Evolutionary conservation across 2,888 invertebrate genomes (phyloP).

Genomic region (Archaeoteleia sp.): DNA sequence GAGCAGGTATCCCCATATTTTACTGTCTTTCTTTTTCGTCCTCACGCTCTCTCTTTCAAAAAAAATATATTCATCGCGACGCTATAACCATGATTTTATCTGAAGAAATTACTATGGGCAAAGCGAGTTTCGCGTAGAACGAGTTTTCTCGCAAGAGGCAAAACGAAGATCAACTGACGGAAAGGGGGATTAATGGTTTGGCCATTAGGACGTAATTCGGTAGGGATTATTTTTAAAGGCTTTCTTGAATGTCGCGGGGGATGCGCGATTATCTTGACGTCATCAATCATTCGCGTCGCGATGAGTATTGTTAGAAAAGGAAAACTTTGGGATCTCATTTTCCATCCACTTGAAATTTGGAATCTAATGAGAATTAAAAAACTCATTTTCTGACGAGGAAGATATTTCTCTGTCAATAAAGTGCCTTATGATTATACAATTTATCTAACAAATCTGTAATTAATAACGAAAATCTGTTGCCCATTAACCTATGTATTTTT

Average conservation of each 20-base stretch:
- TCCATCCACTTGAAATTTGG: not conserved
- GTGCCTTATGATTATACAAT: not conserved
- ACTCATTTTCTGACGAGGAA: too few relatives aligned
- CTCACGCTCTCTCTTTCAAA: not conserved
- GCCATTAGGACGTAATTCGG: constrained; percentile 65
- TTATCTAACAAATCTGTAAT: not conserved
- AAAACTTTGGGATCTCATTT: constrained; percentile 8
- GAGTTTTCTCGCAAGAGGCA: constrained; percentile 6
- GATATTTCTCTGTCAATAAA: not conserved
- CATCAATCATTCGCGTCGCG: constrained; percentile 64
- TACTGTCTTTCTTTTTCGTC: not conserved
- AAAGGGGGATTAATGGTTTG: constrained; percentile 58
- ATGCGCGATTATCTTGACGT: constrained; percentile 63
- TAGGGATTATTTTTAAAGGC: constrained; percentile 68
- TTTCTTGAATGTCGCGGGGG: constrained; percentile 58
- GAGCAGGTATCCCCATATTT: not conserved
- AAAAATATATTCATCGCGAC: not conserved
- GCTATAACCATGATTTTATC: constrained; percentile 6
- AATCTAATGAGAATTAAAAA: not conserved
- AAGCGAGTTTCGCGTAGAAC: constrained; percentile 4
- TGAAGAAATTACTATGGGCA: not conserved
- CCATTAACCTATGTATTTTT: not conserved
- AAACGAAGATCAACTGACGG: constrained; percentile 16
- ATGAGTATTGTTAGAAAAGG: constrained; percentile 14
- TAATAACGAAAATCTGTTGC: not conserved